A percentile compares a stretch with the other conserved stretches of the same genome.
Conservation (phyloP, 2,797 vertebrate species). For the Bucorvus abyssinicus region DNA sequence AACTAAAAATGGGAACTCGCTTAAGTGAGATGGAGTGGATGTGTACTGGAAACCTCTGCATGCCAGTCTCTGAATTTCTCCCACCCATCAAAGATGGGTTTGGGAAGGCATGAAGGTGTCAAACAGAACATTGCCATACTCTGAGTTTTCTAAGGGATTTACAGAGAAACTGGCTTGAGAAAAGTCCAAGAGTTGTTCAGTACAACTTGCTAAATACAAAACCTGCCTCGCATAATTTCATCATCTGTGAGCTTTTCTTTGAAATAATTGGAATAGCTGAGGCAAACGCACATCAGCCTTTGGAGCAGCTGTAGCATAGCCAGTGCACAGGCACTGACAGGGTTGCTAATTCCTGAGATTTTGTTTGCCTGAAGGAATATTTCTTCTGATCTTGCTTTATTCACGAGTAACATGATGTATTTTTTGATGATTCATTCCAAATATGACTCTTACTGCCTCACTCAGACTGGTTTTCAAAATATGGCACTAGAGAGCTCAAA, state of each 20-base stretch:
- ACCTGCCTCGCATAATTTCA: neutral
- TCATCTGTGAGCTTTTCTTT: neutral
- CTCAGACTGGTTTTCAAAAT: neutral
- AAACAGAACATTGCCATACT: neutral
- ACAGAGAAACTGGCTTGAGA: neutral
- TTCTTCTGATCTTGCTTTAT: neutral
- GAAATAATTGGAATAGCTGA: neutral
- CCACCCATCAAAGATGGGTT: neutral
- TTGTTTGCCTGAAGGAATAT: neutral
- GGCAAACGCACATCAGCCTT: neutral
- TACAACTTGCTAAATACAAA: neutral
- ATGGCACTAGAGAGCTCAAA: neutral
- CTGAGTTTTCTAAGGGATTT: neutral
- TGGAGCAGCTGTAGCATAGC: neutral
- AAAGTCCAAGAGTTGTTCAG: neutral
- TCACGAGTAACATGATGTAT: fast-evolving
- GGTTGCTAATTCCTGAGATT: neutral
- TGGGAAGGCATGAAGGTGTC: neutral
- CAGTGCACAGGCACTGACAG: neutral
- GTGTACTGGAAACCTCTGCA: neutral
- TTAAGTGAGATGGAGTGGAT: neutral
- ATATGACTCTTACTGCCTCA: neutral
- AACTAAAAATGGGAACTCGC: neutral
- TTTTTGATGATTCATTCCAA: neutral
- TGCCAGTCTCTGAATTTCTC: neutral